Evolutionary conservation across 2,888 invertebrate genomes (phyloP).

Genomic region (Oscheius sp.): DNA sequence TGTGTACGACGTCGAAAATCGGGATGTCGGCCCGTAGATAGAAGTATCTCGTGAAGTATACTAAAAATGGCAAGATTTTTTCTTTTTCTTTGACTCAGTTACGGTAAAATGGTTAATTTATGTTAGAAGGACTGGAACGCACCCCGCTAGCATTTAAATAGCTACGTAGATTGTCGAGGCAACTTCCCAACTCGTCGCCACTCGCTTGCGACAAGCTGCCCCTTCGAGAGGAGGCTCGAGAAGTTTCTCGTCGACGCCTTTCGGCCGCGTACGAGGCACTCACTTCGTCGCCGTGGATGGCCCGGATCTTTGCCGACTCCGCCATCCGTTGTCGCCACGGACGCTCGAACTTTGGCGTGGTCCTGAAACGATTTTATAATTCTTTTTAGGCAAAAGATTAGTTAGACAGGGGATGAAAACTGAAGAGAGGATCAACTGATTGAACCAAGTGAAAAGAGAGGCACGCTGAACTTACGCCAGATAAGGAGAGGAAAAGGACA

Average conservation of each 20-base stretch:
- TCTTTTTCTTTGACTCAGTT: neutral
- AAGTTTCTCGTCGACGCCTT: conserved; percentile 42
- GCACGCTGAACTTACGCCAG: conserved; percentile 29
- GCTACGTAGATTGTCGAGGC: conserved; percentile 28
- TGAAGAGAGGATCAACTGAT: neutral
- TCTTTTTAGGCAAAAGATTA: neutral
- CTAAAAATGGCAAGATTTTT: neutral
- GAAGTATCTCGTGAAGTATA: conserved; percentile 26
- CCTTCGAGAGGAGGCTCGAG: conserved; percentile 31
- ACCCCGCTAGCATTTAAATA: conserved; percentile 31
- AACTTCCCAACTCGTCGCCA: conserved; percentile 26
- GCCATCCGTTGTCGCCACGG: conserved; percentile 71
- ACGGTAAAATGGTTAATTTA: neutral
- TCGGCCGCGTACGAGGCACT: conserved; percentile 50
- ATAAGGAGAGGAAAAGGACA: conserved; percentile 34
- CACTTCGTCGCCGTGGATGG: conserved; percentile 58
- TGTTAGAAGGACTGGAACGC: conserved; percentile 11
- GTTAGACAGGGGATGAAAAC: neutral
- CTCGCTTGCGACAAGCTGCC: conserved; percentile 34
- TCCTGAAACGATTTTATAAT: conserved; percentile 21
- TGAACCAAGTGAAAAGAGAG: conserved; percentile 1
- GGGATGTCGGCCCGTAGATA: conserved; percentile 31
- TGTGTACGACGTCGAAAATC: conserved; percentile 21
- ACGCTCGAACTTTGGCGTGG: conserved; percentile 52
- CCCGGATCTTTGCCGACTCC: conserved; percentile 63